Conservation (phyloP, 2,113 vertebrate genomes). For the Eretmochelys imbricata region DNA sequence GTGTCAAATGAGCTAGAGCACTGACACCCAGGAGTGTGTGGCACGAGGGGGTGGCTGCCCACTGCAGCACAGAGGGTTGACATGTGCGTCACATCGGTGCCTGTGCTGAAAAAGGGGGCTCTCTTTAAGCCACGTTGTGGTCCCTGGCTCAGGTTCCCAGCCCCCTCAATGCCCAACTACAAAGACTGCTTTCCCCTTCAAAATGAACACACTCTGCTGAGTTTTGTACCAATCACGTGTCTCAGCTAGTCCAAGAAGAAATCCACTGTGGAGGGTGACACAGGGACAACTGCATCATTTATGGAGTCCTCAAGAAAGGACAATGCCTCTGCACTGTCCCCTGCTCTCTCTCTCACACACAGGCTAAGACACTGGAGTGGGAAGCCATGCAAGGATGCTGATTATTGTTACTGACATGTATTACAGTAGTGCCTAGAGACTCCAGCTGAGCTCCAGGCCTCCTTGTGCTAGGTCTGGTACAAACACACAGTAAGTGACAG, state of each 20-base stretch:
- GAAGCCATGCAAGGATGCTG: not conserved
- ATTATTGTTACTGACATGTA: not conserved
- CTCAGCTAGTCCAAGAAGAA: not conserved
- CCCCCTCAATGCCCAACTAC: not conserved
- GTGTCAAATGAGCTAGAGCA: slow-evolving; percentile 46
- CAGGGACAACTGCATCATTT: not conserved
- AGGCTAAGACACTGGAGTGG: too few relatives aligned
- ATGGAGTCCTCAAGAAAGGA: not conserved
- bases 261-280: not conserved
- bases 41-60: slow-evolving; percentile 5
- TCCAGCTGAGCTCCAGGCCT: not conserved
- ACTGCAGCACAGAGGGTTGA: not conserved
- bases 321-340: not conserved
- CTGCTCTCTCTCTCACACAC: not conserved
- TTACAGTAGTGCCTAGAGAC: not conserved
- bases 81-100: not conserved
- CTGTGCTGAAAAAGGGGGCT: not conserved
- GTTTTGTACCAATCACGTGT: not conserved
- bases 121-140: not conserved
- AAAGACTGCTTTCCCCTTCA: not conserved
- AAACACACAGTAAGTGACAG: not conserved
- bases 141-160: not conserved
- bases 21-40: slow-evolving; percentile 12
- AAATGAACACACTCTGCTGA: not conserved
- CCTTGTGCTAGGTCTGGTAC: not conserved